Evolutionary conservation across 2,888 invertebrate genomes (phyloP).

Genomic region (Caenorhabditis sp.): DNA sequence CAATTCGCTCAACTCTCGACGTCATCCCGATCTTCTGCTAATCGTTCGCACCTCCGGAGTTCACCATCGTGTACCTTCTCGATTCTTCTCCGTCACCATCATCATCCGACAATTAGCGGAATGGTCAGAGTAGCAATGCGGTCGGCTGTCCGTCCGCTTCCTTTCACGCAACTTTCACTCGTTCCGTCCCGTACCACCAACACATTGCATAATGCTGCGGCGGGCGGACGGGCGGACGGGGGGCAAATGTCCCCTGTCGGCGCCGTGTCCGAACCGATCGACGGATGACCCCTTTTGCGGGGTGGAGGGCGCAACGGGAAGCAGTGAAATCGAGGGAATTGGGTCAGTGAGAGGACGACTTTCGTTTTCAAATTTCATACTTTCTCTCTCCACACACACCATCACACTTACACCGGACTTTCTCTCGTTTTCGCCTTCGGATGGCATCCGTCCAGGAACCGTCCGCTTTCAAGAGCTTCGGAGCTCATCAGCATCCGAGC

Average conservation of each 20-base stretch:
- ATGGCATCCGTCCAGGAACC: conserved; percentile 51
- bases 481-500: conserved; percentile 36
- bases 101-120: conserved; percentile 16
- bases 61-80: no score
- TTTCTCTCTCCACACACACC: conserved; percentile 46
- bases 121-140: conserved; percentile 1
- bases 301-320: conserved; percentile 52
- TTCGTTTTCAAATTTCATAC: conserved; percentile 55
- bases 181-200: conserved; percentile 51
- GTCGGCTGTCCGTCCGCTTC: conserved; percentile 32
- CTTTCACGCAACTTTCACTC: conserved; percentile 51
- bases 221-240: conserved; percentile 25
- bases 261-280: conserved; percentile 12
- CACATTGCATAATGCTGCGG: conserved; percentile 52
- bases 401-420: conserved; percentile 36
- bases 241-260: no score
- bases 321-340: conserved; percentile 68
- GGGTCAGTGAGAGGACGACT: conserved; percentile 61
- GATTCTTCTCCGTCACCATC: conserved; percentile 6
- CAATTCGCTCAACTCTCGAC: no score
- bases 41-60: no score
- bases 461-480: conserved; percentile 45
- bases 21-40: no score
- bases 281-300: conserved; percentile 53
- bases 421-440: conserved; percentile 20